Evolutionary conservation across 92 coral and sea anemone species (phyloP).

Genomic region (Plumapathes pennacea): DNA sequence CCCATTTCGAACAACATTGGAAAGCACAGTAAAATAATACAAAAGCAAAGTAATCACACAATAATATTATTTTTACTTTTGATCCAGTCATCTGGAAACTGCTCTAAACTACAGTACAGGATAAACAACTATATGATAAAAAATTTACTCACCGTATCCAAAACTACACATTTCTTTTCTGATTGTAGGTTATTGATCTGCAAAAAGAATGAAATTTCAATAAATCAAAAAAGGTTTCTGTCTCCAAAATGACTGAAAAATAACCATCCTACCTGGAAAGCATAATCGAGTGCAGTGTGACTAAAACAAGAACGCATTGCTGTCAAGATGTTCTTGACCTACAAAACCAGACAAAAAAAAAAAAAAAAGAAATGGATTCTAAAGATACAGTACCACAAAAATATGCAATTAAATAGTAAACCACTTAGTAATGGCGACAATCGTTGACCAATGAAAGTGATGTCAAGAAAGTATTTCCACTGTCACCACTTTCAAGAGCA

Average conservation of each 20-base stretch:
- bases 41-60: not conserved
- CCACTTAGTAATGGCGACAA: too few species aligned
- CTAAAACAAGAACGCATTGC: constrained; percentile 94
- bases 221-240: not conserved
- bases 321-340: constrained; percentile 88
- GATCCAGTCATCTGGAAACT: too few species aligned
- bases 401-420: not conserved
- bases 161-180: constrained; percentile 85
- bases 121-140: not conserved
- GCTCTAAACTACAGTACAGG: not conserved
- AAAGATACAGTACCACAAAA: not conserved
- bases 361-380: not conserved
- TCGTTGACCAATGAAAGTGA: too few species aligned
- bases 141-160: constrained; percentile 75
- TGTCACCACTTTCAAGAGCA: too few species aligned
- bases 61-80: too few species aligned
- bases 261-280: constrained; percentile 73
- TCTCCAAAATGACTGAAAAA: not conserved
- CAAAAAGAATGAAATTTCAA: not conserved
- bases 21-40: not conserved
- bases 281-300: constrained; percentile 93
- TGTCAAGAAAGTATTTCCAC: too few species aligned
- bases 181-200: constrained; percentile 94
- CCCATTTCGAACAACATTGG: too few species aligned
- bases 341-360: not conserved